Evolutionary conservation across 2,888 invertebrate genomes (phyloP).

Genomic region (Drosophila acutilabella): DNA sequence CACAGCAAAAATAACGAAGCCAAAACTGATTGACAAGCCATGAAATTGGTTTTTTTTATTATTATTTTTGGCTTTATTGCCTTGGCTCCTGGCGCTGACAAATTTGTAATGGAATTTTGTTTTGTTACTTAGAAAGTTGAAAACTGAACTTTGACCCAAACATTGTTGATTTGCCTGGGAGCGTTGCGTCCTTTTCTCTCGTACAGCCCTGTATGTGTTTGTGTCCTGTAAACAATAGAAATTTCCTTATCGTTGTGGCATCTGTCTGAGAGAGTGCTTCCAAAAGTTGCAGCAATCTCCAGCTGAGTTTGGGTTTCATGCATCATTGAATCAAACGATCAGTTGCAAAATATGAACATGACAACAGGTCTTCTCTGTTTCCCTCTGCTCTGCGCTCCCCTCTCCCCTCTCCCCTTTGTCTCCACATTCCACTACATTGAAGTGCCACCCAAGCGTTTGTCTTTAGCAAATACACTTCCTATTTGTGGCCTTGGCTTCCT

Average conservation of each 20-base stretch:
- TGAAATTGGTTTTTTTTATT: conserved; percentile 66
- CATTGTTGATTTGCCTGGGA: conserved; percentile 35
- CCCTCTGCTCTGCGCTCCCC: not conserved
- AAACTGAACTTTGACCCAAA: conserved; percentile 46
- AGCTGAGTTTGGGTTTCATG: conserved; percentile 38
- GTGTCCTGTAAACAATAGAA: conserved; percentile 38
- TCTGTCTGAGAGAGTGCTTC: conserved; percentile 3
- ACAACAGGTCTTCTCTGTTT: conserved; percentile 15
- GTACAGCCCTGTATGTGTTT: not conserved
- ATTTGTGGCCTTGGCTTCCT: conserved; percentile 72
- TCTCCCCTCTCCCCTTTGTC: not conserved
- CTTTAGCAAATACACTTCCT: conserved; percentile 58
- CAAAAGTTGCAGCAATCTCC: conserved; percentile 13
- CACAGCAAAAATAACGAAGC: conserved; percentile 31
- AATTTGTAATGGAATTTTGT: conserved; percentile 51
- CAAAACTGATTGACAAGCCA: conserved; percentile 81
- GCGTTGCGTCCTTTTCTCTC: conserved; percentile 42
- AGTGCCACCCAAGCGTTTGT: conserved; percentile 54
- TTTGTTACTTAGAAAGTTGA: conserved; percentile 43
- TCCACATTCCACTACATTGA: not conserved
- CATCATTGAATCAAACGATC: conserved; percentile 32
- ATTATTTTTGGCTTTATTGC: conserved; percentile 5
- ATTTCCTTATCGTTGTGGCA: conserved; percentile 28
- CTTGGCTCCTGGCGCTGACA: conserved; percentile 44
- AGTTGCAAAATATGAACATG: conserved; percentile 49